These are phyloP conservation scores for Oenanthe oenanthe DNA, from an alignment of 2,113 vertebrate species.

Conservation along the genomic window DNA sequence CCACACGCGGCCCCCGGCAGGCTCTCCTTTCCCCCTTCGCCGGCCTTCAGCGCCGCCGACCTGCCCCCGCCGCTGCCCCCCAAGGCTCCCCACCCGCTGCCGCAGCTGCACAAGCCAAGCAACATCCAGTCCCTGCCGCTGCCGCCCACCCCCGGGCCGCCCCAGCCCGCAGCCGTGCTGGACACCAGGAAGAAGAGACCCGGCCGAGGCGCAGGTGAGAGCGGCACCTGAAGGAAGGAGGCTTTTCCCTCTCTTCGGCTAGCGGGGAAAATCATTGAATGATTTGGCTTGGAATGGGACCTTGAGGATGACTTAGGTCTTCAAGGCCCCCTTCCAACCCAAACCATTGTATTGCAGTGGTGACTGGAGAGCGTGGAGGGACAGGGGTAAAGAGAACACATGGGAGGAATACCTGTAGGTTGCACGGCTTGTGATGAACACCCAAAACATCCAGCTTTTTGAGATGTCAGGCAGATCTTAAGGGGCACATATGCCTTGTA, in stretches of 20 bases:
- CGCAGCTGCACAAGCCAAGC: slow-evolving; percentile 69
- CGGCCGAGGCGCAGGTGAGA: slow-evolving; percentile 68
- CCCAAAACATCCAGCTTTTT: rapidly evolving
- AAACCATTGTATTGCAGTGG: background rate
- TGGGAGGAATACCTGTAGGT: background rate
- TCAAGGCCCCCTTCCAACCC: background rate
- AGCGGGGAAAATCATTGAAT: background rate
- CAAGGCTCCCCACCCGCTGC: slow-evolving; percentile 76
- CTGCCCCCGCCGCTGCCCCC: slow-evolving; percentile 72
- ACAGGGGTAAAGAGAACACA: rapidly evolving
- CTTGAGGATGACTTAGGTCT: background rate
- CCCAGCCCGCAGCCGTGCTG: slow-evolving; percentile 13
- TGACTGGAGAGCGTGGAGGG: background rate
- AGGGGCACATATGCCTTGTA: rapidly evolving
- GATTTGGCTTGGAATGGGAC: background rate
- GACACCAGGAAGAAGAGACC: slow-evolving; percentile 67
- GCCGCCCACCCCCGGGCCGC: slow-evolving; percentile 77
- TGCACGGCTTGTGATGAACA: rapidly evolving
- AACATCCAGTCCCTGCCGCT: slow-evolving; percentile 66
- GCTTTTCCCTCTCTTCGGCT: background rate
- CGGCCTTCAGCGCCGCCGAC: background rate
- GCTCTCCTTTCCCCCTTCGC: slow-evolving; percentile 42
- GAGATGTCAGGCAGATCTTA: background rate
- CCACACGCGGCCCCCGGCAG: background rate
- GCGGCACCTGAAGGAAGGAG: rapidly evolving